A percentile compares a stretch with the other conserved stretches of the same genome.
phyloP scores from a whole-genome alignment of 2,113 vertebrate genomes.

The Dicerorhinus sumatrensis region DNA sequence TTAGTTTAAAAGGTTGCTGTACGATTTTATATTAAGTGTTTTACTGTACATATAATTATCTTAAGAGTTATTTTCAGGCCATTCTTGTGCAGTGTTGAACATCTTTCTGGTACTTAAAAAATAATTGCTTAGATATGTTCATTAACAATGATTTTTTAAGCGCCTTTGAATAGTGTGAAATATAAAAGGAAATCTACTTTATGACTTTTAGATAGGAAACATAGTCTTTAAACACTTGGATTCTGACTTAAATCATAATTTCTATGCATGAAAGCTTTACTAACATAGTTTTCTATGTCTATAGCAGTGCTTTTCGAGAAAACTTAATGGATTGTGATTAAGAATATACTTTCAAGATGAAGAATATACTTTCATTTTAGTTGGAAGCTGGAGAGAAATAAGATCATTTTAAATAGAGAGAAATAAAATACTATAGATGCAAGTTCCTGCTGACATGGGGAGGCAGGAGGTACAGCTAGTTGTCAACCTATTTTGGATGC shows the following conservation, averaged over 20 bases:
- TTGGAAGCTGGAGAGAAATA: not conserved
- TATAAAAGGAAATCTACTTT: constrained; percentile 77
- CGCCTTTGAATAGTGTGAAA: constrained; percentile 77
- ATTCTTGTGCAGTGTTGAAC: constrained; percentile 80
- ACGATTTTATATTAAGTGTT: constrained; percentile 82
- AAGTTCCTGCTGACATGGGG: not conserved
- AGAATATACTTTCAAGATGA: not conserved
- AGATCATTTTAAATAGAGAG: not conserved
- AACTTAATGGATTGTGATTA: not conserved
- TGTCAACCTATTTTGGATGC: not conserved
- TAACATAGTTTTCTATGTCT: constrained; percentile 20
- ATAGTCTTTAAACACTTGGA: constrained; percentile 64
- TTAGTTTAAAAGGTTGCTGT: constrained; percentile 78
- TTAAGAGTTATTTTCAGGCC: constrained; percentile 83
- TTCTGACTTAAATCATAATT: constrained; percentile 67
- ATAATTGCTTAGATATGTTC: constrained; percentile 79
- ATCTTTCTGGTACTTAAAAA: constrained; percentile 76
- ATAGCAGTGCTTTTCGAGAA: not conserved
- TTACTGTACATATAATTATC: constrained; percentile 83
- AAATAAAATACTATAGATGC: not conserved
- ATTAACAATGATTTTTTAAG: constrained; percentile 80
- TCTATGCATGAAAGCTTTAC: constrained; percentile 26
- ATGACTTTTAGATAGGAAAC: constrained; percentile 66
- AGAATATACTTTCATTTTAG: not conserved
- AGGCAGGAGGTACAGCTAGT: not conserved